Evolutionary conservation across 2,797 vertebrate genomes (phyloP).

Genomic region (Microctenopoma lineatum): DNA sequence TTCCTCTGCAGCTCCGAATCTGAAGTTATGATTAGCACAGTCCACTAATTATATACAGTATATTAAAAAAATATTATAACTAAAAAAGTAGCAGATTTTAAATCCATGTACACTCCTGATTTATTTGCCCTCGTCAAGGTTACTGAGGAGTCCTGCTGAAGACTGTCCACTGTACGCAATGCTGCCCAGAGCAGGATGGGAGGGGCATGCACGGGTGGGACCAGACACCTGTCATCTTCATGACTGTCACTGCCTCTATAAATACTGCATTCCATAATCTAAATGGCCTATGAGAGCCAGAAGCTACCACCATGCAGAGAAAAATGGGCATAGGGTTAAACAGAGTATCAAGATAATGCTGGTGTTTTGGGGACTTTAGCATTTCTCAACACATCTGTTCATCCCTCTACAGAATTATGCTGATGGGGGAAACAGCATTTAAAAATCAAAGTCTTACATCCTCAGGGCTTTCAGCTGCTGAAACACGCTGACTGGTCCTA

Average conservation of each 20-base stretch:
- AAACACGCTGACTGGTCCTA: constrained; percentile 40
- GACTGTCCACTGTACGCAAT: constrained; percentile 43
- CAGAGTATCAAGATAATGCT: constrained; percentile 55
- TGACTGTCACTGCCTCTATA: constrained; percentile 81
- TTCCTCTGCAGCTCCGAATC: constrained; percentile 2
- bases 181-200: constrained; percentile 48
- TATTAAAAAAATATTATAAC: background rate
- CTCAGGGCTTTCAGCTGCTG: constrained; percentile 30
- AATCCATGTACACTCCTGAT: constrained; percentile 7
- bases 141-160: constrained; percentile 63
- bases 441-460: constrained; percentile 39
- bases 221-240: constrained; percentile 83
- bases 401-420: constrained; percentile 5
- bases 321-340: constrained; percentile 70
- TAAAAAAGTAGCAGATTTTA: background rate
- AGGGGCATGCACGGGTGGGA: constrained; percentile 38
- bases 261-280: constrained; percentile 82
- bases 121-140: constrained; percentile 77
- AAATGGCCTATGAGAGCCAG: constrained; percentile 65
- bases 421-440: background rate
- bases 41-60: background rate
- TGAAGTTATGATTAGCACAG: constrained; percentile 21
- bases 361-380: constrained; percentile 43
- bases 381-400: constrained; percentile 38
- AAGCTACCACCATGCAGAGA: constrained; percentile 72